Evolutionary conservation across 2,888 invertebrate species (phyloP), one percentile per base, ranked within the genome.

Genomic region (Nephrotoma flavescens): DNA sequence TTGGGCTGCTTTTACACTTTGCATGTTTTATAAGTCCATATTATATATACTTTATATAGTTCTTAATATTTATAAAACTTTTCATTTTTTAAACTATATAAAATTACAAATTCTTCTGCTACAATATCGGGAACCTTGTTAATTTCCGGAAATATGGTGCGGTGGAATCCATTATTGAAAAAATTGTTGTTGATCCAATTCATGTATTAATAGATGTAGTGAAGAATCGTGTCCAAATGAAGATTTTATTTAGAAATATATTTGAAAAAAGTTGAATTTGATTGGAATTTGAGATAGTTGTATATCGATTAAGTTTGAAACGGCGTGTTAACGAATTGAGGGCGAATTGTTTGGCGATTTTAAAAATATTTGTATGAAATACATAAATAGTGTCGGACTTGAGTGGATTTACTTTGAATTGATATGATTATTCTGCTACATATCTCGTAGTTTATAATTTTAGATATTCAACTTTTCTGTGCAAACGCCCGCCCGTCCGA

Each of bases 1-100:
- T 85, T 85, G 85, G 85, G 85, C 85, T 85, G 85, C 85, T 42
- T 85, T 85, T 84, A 84, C 71, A 71, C 71, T 71, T 19, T 31
- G 9, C 9, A 9, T 71, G 4, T 71, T 71, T 71, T 71, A 31
- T 71, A 71, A 71, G 71, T 71, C 4, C 71, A 71, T 71, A 71
- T 71, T 71, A 31, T 71, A 71, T 31, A 31, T 31, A 31, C 31
- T 71, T 71, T 71, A 71, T 31, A 31, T 31, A 31, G 71, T 71
- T 4, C 71, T 31, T 71, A 71, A 31, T 9, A 71, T 71, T 71
- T 71, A 52, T 71, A 71, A 31, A 31, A 71, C 31, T 31, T 71
- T 71, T 71, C 71, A 71, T 71, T 71, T 31, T 71, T 71, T 71
- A 71, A 71, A 71, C 71, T 71, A 71, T 71, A 31, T 71, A 71